phyloP scores from a whole-genome alignment of 2,113 vertebrate genomes.

The Procapra przewalskii region DNA sequence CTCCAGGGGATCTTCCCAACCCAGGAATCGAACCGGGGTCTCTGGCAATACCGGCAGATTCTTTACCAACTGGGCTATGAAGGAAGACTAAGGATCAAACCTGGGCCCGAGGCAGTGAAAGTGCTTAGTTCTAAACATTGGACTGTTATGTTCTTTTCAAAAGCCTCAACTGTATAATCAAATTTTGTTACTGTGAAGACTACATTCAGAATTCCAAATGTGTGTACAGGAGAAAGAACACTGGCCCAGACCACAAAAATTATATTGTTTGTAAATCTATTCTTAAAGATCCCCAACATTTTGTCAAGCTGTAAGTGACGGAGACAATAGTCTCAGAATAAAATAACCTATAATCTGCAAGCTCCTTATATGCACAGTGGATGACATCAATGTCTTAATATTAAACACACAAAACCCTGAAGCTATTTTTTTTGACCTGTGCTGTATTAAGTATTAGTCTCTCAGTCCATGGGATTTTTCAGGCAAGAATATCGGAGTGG shows the following conservation, averaged over 20 bases:
- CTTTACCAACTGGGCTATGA: background rate
- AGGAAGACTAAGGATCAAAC: background rate
- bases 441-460: background rate
- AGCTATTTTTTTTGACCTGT: background rate
- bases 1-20: background rate
- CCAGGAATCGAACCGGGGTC: background rate
- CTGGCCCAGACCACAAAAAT: background rate
- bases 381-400: background rate
- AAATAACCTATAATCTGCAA: background rate
- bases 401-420: background rate
- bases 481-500: background rate
- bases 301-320: background rate
- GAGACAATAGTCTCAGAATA: background rate
- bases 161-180: background rate
- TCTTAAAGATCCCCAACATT: background rate
- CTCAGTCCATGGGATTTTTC: background rate
- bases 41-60: rapidly evolving
- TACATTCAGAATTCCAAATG: background rate
- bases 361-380: background rate
- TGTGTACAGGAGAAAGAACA: background rate
- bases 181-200: background rate
- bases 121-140: background rate
- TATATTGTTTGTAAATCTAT: background rate
- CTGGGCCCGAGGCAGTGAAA: background rate
- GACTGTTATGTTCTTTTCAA: background rate